Evolutionary conservation across 2,888 invertebrate genomes (phyloP), one percentile per base, ranked within the genome.

Genomic region (Oscheius sp.): DNA sequence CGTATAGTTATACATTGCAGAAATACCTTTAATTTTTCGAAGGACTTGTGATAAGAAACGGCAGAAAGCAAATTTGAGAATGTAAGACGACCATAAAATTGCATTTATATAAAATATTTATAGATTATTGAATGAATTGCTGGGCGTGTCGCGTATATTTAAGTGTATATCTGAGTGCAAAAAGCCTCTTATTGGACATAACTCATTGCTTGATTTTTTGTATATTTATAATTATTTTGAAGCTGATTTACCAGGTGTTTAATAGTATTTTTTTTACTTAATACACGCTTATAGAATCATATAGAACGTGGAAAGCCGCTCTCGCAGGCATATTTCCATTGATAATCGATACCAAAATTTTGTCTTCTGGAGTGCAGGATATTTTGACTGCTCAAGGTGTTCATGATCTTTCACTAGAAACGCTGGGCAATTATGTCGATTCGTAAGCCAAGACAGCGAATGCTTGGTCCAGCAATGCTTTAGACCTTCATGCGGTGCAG

Each of bases 151-250:
- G 16, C 25, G 52, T 5, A 43, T 72, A 6, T 72, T 72, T 35
- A 35, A 41, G 9, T 16, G 6, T 13, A 55, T 72, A 12, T 52
- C 72, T 3, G 66, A 72, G 21, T n/a, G 25, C 9, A 56, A 55
- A 55, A 55, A 53, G 56, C 72, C 70, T 1, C 21, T 76, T 27
- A 74, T 78, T 16, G 74, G 71, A 5, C 78, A 78, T 70, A 76
- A 78, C 43, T 76, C 74, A 3, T 66, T 76, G 35, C 66, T 78
- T 27, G 78, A 78, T 45, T 70, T 76, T 12, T 52, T 74, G 56
- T 76, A 78, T 43, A 63, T 75, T 35, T 76, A 74, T 27, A 53
- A 78, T 21, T 74, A 66, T 29, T 78, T 78, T 69, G 64, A 74
- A 27, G 52, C 35, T 12, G 76, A 78, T 56, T 68, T 78, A 29